A percentile compares a stretch with the other conserved stretches of the same genome.
phyloP scores from a whole-genome alignment of 2,113 vertebrate genomes.

The Eulacestoma nigropectus region DNA sequence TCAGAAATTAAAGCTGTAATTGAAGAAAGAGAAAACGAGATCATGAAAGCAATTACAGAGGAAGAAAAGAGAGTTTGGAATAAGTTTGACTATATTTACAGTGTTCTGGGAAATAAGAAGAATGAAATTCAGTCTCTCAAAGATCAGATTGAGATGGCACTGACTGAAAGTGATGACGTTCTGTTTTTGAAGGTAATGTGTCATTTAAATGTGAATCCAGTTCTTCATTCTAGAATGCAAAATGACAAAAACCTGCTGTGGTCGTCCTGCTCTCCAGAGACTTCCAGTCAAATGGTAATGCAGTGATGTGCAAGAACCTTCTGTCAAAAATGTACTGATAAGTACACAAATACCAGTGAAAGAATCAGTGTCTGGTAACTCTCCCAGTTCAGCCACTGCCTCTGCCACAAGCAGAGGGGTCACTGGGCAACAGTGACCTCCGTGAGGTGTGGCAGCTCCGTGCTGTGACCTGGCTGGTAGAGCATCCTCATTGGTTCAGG shows the following conservation, averaged over 20 bases:
- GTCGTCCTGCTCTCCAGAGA: neutral
- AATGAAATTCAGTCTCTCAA: conserved; percentile 70
- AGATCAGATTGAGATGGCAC: conserved; percentile 69
- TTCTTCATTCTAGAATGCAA: neutral
- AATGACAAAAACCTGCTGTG: neutral
- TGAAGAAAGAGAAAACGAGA: conserved; percentile 67
- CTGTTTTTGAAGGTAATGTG: conserved; percentile 86
- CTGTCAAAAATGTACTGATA: neutral
- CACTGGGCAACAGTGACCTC: neutral
- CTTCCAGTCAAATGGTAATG: neutral
- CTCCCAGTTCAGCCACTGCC: neutral
- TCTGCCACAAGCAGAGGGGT: neutral
- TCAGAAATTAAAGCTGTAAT: conserved; percentile 79
- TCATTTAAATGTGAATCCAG: neutral
- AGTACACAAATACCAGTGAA: neutral
- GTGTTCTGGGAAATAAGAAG: conserved; percentile 76
- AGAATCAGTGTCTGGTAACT: neutral
- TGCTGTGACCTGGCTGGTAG: neutral
- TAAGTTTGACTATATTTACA: conserved; percentile 67
- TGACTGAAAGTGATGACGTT: conserved; percentile 72
- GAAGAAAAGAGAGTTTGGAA: conserved; percentile 77
- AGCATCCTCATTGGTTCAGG: neutral
- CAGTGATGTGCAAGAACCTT: neutral
- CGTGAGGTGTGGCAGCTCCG: neutral
- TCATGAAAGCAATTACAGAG: conserved; percentile 66